Base-by-base conservation (phyloP, 2,113 vertebrate species). In the Arothron firmamentum region DNA sequence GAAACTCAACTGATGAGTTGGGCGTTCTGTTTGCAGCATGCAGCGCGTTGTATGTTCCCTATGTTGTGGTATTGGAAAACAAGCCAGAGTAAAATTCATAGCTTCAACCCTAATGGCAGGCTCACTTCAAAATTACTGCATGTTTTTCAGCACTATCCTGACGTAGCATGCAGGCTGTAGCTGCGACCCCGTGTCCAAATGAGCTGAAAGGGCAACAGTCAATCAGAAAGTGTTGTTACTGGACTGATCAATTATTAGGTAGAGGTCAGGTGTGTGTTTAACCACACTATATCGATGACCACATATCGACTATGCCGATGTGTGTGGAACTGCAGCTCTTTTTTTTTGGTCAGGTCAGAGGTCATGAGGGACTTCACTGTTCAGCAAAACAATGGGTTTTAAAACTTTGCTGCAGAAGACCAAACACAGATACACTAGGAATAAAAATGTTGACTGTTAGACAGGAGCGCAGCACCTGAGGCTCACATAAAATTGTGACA, bases 401-500 rank as follows among this genome's bases (percentile, higher is more conserved):
- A 10, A 38, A 11, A 12, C 34, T 38, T 23, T 23, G 21, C 21
- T 2, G 28, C 28, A 7, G 28, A 31, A 9, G 28, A 7, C 28
- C 28, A 31, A 31, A 31, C 8, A 31, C 28, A 31, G 28, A 31
- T 31, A 31, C 28, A 9, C 28, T 31, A 6, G 1, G 28, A 9
- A 31, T 31, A 12, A 38, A 38, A 38, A 38, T 38, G 34, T 38
- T 11, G 10, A 38, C 1, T 12, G 34, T 10, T 38, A 10, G 34
- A 38, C 34, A 12, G 34, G 4, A 38, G 34, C 8, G 10, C 34
- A 12, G 10, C 11, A 38, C 34, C 34, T 38, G 10, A 12, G 47
- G 6, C n/a, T 49, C 18, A 45, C 43, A 45, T 17, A 45, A 58
- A 70, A 68, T 1, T 13, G 43, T 66, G 56, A 67, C 46, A 51